Evolutionary conservation across 2,797 vertebrate species (phyloP).

Genomic region (Centropyge bicolor): DNA sequence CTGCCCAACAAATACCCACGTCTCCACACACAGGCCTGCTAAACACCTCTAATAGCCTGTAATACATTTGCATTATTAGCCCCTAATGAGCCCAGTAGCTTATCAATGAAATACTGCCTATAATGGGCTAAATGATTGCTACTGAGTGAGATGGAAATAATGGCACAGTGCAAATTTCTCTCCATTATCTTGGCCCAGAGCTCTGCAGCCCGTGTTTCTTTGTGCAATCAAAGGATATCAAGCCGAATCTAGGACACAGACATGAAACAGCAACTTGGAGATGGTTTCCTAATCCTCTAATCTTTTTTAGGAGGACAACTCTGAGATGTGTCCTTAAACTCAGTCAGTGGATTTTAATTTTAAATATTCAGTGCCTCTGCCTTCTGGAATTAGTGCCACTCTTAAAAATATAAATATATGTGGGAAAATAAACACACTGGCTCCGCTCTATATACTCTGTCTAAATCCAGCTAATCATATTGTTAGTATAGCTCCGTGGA

Average conservation of each 20-base stretch:
- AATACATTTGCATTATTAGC: slow-evolving; percentile 64
- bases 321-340: slow-evolving; percentile 67
- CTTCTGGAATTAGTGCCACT: slow-evolving; percentile 40
- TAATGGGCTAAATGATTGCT: slow-evolving; percentile 49
- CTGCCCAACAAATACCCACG: slow-evolving; percentile 86
- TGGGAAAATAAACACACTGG: slow-evolving; percentile 42
- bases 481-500: slow-evolving; percentile 7
- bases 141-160: slow-evolving; percentile 66
- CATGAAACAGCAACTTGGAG: slow-evolving; percentile 74
- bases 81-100: slow-evolving; percentile 64
- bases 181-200: slow-evolving; percentile 64
- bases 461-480: slow-evolving; percentile 6
- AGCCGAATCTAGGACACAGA: slow-evolving; percentile 77
- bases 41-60: slow-evolving; percentile 75
- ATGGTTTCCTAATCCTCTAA: slow-evolving; percentile 77
- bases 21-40: slow-evolving; percentile 69
- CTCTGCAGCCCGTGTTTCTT: slow-evolving; percentile 44
- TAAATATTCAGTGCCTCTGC: slow-evolving; percentile 34
- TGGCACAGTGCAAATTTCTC: slow-evolving; percentile 65
- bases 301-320: slow-evolving; percentile 71
- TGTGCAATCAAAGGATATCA: slow-evolving; percentile 73
- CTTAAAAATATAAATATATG: slow-evolving; percentile 45
- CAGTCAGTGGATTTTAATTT: slow-evolving; percentile 45
- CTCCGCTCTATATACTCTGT: background rate
- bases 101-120: slow-evolving; percentile 61